Percentiles rank a stretch among this genome's conserved stretches.
phyloP scores from a whole-genome alignment of 2,888 invertebrate genomes.

The Drosophila ezoana region DNA sequence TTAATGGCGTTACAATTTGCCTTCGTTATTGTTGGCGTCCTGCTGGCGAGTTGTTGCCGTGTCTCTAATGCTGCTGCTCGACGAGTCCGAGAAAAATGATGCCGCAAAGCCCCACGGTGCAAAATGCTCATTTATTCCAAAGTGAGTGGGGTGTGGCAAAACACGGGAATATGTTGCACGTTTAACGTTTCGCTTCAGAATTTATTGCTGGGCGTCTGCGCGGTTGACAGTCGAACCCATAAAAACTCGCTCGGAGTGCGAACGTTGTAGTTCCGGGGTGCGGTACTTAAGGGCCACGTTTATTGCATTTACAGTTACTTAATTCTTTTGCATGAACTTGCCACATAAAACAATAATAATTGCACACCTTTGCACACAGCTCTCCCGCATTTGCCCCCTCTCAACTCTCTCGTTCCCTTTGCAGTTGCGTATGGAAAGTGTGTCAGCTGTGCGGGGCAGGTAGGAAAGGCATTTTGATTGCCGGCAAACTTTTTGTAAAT shows the following conservation, averaged over 20 bases:
- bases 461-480: slow-evolving; percentile 59
- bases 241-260: slow-evolving; percentile 52
- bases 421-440: slow-evolving; percentile 47
- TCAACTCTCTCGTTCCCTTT: too few relatives aligned
- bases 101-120: slow-evolving; percentile 62
- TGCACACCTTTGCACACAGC: slow-evolving; percentile 47
- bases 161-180: slow-evolving; percentile 74
- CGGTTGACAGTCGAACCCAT: slow-evolving; percentile 75
- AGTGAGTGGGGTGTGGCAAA: slow-evolving; percentile 24
- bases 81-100: slow-evolving; percentile 64
- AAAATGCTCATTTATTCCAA: slow-evolving; percentile 75
- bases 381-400: too few relatives aligned
- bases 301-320: slow-evolving; percentile 75
- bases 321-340: slow-evolving; percentile 77
- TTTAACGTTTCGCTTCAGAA: slow-evolving; percentile 66
- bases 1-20: slow-evolving; percentile 75
- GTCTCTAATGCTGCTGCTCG: slow-evolving; percentile 1
- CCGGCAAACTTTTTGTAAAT: slow-evolving; percentile 59
- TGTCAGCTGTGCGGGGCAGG: slow-evolving; percentile 39
- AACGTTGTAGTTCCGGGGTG: background rate
- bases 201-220: slow-evolving; percentile 67
- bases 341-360: slow-evolving; percentile 73
- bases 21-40: slow-evolving; percentile 60
- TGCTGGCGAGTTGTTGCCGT: slow-evolving; percentile 19
- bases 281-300: slow-evolving; percentile 37